phyloP scores from a whole-genome alignment of 2,113 vertebrate genomes.

The Gymnobelideus leadbeateri region DNA sequence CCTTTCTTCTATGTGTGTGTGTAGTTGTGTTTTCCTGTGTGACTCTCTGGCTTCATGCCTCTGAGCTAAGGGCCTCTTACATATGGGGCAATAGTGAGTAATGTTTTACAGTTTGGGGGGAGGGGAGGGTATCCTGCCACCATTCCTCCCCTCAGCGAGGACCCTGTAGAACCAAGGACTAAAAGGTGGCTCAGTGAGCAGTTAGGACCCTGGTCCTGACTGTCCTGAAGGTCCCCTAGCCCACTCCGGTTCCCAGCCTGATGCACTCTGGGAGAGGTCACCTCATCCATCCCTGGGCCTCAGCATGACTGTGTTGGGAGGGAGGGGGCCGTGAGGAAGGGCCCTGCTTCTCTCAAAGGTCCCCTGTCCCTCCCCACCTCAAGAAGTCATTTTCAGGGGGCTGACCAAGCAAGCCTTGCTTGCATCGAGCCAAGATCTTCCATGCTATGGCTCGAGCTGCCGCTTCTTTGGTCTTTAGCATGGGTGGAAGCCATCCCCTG shows the following conservation, averaged over 20 bases:
- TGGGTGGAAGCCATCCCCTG: neutral
- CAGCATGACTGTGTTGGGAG: neutral
- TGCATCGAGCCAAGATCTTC: neutral
- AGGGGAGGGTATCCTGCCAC: no score
- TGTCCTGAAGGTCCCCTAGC: constrained; percentile 9
- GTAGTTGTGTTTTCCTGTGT: no score
- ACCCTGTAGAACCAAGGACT: neutral
- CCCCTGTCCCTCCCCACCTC: constrained; percentile 2
- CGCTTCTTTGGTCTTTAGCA: neutral
- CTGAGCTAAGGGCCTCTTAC: neutral
- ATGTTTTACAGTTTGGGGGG: no score
- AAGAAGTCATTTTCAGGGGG: neutral
- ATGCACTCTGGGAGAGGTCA: neutral
- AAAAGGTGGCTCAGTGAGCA: neutral
- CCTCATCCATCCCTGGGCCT: constrained; percentile 19
- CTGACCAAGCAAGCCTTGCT: neutral
- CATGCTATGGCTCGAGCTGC: neutral
- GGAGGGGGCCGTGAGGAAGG: neutral
- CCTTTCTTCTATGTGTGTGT: neutral
- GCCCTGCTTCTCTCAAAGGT: constrained; percentile 5
- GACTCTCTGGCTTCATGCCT: no score
- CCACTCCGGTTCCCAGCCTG: constrained; percentile 26
- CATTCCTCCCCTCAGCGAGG: neutral
- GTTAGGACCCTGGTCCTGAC: neutral
- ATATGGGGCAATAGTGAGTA: neutral